Base-by-base conservation (phyloP, 2,888 invertebrate genomes). In the Tenthredo amoena region DNA sequence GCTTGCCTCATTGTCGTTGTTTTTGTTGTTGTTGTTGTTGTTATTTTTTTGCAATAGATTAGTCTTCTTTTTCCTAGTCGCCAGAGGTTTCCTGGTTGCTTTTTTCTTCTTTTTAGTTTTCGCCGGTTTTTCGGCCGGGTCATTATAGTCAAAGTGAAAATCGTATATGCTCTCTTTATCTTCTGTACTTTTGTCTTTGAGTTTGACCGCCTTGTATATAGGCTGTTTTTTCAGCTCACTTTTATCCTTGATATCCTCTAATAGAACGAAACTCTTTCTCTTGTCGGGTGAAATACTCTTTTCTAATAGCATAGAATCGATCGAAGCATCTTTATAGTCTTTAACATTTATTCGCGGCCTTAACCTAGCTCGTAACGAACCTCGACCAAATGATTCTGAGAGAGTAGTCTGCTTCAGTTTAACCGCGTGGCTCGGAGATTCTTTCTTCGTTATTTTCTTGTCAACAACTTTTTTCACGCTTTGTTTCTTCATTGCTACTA, bases 321-420 rank as follows among this genome's bases (percentile, higher is more conserved):
- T n/a, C 62, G 87, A 87, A 4, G 58, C 18, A 37, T 88, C 87
- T 79, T 86, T 86, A 47, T 87, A 88, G 76, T 88, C 86, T 71
- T 85, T 87, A 15, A 1, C n/a, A 7, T 34, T 72, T 12, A 47
- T 31, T 37, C 86, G 85, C 5, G 85, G 84, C 4, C 88, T 86
- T 12, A 88, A 65, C 40, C 85, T 65, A 12, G 68, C 85, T 3
- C 55, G 43, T 58, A 62, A 50, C 6, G 47, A 47, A 68, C 71
- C 47, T 21, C 26, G 76, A 0, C 18, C 21, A 21, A 86, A 85
- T 18, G 84, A 86, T 37, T 74, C 77, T 2, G 34, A 34, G n/a
- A 86, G 71, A n/a, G 79, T 79, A 12, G 79, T 37, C 34, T 85
- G 85, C 26, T 71, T 9, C 34, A 85, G 34, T 15, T 37, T 21